Evolutionary conservation across 92 coral and sea anemone genomes (phyloP), one percentile per base, ranked within the genome.

Genomic region (Porites cylindrica): DNA sequence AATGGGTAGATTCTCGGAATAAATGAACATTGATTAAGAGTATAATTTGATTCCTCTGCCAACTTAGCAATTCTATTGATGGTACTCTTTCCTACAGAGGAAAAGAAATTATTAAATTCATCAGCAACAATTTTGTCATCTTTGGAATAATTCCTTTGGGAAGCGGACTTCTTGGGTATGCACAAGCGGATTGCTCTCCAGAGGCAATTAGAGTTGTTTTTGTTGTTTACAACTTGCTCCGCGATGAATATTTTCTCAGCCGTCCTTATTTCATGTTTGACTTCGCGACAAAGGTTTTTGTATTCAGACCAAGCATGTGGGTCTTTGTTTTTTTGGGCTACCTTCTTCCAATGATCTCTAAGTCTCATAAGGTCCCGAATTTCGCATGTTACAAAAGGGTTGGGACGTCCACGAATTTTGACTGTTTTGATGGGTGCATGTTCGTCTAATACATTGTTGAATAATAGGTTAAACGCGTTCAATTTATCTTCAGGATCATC

Each of bases 171-270:
- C 53, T 83, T 78, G 16, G 91, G 94, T 38, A 91, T 83, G 78
- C 94, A 91, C 21, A 78, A 72, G 61, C 85, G 86, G 69, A 90
- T 85, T 23, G 90, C 85, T 80, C 79, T 90, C 93, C 90, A 90
- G 29, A 26, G 29, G 29, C 29, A 26, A 26, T 26, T 26, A 26
- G 29, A 26, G 29, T 26, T 26, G 29, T 26, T 26, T 26, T 26
- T 26, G 29, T 26, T 26, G 29, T 26, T 26, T 26, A 26, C 29
- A 26, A 26, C 52, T 70, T 91, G 92, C 59, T 92, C 83, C 50
- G 18, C 76, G 13, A 90, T 61, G 21, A 71, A 80, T 20, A 29
- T 75, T 81, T 24, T 81, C 70, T 90, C 86, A 43, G 89, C 72
- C 20, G 86, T 74, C 20, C 29, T 26, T 26, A 26, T 26, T 26